Conservation (phyloP, 92 coral and sea anemone species). For the Micromussa lordhowensis region DNA sequence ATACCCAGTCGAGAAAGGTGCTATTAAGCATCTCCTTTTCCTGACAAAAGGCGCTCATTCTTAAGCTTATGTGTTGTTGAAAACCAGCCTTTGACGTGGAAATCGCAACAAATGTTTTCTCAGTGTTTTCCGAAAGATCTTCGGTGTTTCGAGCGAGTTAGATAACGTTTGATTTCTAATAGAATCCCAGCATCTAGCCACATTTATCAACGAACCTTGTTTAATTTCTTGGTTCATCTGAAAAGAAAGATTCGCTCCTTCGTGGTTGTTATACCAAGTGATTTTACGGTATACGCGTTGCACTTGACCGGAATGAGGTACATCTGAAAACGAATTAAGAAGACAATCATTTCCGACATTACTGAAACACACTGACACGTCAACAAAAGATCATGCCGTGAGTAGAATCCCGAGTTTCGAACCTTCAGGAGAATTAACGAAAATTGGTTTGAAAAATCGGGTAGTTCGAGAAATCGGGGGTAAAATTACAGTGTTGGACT, state of each 20-base stretch:
- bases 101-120: too few species aligned
- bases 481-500: too few species aligned
- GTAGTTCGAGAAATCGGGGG: too few species aligned
- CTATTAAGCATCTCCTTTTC: too few species aligned
- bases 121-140: too few species aligned
- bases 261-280: not conserved
- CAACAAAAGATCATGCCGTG: not conserved
- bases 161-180: not conserved
- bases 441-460: too few species aligned
- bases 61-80: too few species aligned
- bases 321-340: not conserved
- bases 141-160: not conserved
- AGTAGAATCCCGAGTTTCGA: too few species aligned
- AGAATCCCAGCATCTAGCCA: not conserved
- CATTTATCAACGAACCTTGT: conserved; percentile 9
- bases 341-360: not conserved
- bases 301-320: not conserved
- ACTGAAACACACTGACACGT: not conserved
- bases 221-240: not conserved
- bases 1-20: too few species aligned
- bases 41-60: too few species aligned
- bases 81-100: too few species aligned
- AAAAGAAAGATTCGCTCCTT: not conserved
- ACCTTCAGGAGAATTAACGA: too few species aligned
- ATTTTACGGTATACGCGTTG: not conserved